Evolutionary conservation across 2,888 invertebrate species (phyloP).

Genomic region (Mellilla xanthometata): DNA sequence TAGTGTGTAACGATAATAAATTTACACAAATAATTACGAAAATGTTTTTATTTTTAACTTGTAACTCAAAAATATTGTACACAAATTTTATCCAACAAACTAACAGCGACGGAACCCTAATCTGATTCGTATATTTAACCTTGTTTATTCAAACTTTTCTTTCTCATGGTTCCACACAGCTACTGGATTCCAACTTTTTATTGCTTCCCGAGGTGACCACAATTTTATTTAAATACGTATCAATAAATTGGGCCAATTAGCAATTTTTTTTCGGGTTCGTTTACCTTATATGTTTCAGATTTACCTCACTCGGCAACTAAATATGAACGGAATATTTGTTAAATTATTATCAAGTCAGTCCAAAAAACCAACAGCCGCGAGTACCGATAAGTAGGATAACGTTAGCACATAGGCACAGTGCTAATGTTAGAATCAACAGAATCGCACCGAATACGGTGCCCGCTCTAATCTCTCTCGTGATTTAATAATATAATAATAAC

Average conservation of each 20-base stretch:
- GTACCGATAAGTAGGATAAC: slow-evolving; percentile 68
- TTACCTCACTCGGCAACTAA: slow-evolving; percentile 38
- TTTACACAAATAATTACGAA: no score
- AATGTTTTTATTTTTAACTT: no score
- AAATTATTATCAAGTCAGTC: slow-evolving; percentile 58
- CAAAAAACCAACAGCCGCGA: slow-evolving; percentile 62
- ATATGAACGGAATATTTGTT: slow-evolving; percentile 37
- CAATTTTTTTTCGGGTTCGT: slow-evolving; percentile 44
- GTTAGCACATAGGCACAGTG: slow-evolving; percentile 62
- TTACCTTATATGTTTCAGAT: slow-evolving; percentile 43
- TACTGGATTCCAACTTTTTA: slow-evolving; percentile 74
- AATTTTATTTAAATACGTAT: slow-evolving; percentile 72
- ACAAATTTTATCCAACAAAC: no score
- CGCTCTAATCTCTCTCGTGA: slow-evolving; percentile 68
- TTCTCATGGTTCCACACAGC: slow-evolving; percentile 76
- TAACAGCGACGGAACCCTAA: slow-evolving; percentile 59
- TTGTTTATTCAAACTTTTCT: slow-evolving; percentile 64
- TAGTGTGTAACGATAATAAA: no score
- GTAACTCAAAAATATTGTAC: no score
- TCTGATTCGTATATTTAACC: slow-evolving; percentile 35
- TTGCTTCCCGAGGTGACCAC: slow-evolving; percentile 60
- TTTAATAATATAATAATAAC: slow-evolving; percentile 77
- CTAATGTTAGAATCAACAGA: slow-evolving; percentile 66
- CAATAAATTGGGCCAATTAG: slow-evolving; percentile 57
- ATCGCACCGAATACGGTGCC: slow-evolving; percentile 46